These are phyloP conservation scores for Caenorhabditis virilis DNA, from an alignment of 2,888 invertebrate genomes.

Conservation along the genomic window DNA sequence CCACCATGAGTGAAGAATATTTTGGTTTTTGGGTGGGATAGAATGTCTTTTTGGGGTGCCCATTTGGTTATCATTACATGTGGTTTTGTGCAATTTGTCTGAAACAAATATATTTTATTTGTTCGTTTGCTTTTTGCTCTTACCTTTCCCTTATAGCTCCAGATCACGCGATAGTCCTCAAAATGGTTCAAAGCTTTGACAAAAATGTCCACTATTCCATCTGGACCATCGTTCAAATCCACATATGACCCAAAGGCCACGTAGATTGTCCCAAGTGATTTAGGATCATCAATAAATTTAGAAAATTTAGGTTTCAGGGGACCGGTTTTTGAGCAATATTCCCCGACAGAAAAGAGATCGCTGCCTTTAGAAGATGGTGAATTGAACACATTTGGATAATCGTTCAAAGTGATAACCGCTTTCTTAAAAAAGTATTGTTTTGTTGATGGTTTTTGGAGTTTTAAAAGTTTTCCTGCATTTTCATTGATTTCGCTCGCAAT, in stretches of 20 bases:
- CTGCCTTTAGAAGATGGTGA: slow-evolving; percentile 20
- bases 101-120: slow-evolving; percentile 3
- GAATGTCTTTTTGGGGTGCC: slow-evolving; percentile 55
- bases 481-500: slow-evolving; percentile 12
- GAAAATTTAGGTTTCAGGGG: too few relatives aligned
- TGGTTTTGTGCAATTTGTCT: slow-evolving; percentile 18
- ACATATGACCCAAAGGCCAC: slow-evolving; percentile 57
- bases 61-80: slow-evolving; percentile 42
- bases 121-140: background rate
- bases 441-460: slow-evolving; percentile 6
- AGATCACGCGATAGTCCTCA: slow-evolving; percentile 52
- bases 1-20: slow-evolving; percentile 55
- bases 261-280: slow-evolving; percentile 53
- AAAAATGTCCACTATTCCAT: slow-evolving; percentile 38
- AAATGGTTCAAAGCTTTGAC: slow-evolving; percentile 44
- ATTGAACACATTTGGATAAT: slow-evolving; percentile 30
- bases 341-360: slow-evolving; percentile 31
- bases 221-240: slow-evolving; percentile 47
- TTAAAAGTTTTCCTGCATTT: slow-evolving; percentile 13
- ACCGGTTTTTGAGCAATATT: slow-evolving; percentile 22
- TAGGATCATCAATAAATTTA: slow-evolving; percentile 48
- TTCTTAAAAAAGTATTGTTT: slow-evolving; percentile 4
- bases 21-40: slow-evolving; percentile 44
- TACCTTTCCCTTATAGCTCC: slow-evolving; percentile 49
- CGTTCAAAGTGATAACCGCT: slow-evolving; percentile 11